Base-by-base conservation (phyloP, 2,888 invertebrate genomes). In the Microchrysa polita region DNA sequence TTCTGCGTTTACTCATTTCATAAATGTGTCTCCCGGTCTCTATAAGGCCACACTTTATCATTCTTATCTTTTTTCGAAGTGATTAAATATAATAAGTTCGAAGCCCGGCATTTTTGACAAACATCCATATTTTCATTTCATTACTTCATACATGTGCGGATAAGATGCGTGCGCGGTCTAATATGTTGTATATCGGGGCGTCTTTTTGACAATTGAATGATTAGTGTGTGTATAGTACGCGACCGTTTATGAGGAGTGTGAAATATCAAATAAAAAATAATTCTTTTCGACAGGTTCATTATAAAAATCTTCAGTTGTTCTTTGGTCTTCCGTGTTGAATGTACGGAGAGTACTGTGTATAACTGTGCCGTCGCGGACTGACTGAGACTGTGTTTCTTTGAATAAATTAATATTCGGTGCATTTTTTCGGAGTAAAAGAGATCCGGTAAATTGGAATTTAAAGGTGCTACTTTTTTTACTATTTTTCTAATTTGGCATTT, bases 11-110 rank as follows among this genome's bases (percentile, higher is more conserved):
- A 65, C 65, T 23, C 48, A 65, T 48, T 48, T 65, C n/a, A n/a
- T n/a, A n/a, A n/a, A 42, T 65, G 65, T 48, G 67, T 34, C 23
- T n/a, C 27, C 27, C 27, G 57, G n/a, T n/a, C n/a, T 23, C 69
- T 57, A 57, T 22, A 2, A 34, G 57, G 23, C 55, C 57, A 34
- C 27, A 34, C 69, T 69, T 69, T 69, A 69, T 69, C 69, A 69
- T 69, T 69, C 57, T 69, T 69, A 69, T 69, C 69, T 55, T 27
- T n/a, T n/a, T n/a, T 40, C 14, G 27, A 2, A 42, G 40, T 27
- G 67, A 53, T 67, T 67, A 67, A 53, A n/a, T 34, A 34, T 34
- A 34, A 34, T 34, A 53, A 67, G 67, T 67, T 67, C 67, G 53
- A 9, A 16, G 67, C 52, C 52, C 52, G 52, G 34, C 34, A 34